A percentile compares a stretch with the other conserved stretches of the same genome.
phyloP scores from a whole-genome alignment of 2,888 invertebrate species.

The Capitulum mitella region DNA sequence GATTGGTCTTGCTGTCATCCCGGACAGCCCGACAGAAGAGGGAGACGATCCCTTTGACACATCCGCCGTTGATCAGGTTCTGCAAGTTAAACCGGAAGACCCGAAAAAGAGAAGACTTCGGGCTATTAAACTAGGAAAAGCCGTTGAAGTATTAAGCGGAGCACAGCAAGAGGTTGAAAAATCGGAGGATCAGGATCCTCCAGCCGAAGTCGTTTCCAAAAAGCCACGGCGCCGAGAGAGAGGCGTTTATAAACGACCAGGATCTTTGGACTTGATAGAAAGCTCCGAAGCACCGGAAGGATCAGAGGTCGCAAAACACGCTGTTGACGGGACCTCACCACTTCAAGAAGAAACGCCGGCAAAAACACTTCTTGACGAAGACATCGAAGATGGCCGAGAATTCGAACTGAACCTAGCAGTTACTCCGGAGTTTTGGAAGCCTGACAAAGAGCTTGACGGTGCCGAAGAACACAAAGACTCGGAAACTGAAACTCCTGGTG shows the following conservation, averaged over 20 bases:
- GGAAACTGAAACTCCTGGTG: no score
- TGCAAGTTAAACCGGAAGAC: conserved; percentile 55
- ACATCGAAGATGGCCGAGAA: not conserved
- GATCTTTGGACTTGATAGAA: conserved; percentile 27
- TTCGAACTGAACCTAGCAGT: conserved; percentile 31
- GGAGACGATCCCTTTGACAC: conserved; percentile 82
- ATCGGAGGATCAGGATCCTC: conserved; percentile 34
- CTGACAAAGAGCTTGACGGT: conserved; percentile 26
- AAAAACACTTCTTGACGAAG: conserved; percentile 20
- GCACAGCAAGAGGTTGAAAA: conserved; percentile 33
- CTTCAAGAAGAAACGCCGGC: not conserved
- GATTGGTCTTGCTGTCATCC: conserved; percentile 74
- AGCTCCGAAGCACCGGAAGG: not conserved
- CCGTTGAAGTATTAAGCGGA: conserved; percentile 79
- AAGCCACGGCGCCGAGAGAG: conserved; percentile 27
- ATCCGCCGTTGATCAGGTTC: conserved; percentile 70
- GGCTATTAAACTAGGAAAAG: conserved; percentile 65
- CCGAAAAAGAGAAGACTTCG: conserved; percentile 57
- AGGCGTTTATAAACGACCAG: conserved; percentile 30
- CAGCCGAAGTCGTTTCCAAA: conserved; percentile 29
- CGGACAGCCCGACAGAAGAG: conserved; percentile 69
- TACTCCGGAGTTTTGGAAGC: conserved; percentile 27
- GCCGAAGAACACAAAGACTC: conserved; percentile 20
- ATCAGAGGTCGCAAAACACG: not conserved
- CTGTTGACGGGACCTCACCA: not conserved